Evolutionary conservation across 2,797 vertebrate species (phyloP).

Genomic region (Rhinophrynus dorsalis): DNA sequence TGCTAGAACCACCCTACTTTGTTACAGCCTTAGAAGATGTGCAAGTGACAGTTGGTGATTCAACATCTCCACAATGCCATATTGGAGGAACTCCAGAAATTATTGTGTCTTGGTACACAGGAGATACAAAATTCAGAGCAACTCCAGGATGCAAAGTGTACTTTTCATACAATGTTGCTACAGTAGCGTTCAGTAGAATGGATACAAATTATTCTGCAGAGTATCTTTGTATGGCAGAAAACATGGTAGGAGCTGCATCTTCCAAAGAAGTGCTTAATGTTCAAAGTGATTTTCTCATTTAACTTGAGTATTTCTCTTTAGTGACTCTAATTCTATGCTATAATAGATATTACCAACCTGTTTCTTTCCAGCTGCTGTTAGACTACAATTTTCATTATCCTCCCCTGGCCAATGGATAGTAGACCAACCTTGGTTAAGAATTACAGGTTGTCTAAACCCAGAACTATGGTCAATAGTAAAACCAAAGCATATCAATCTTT

Average conservation of each 20-base stretch:
- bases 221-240: constrained; percentile 92
- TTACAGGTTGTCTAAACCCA: constrained; percentile 3
- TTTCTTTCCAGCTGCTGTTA: too few relatives aligned
- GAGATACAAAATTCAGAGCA: constrained; percentile 91
- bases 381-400: too few relatives aligned
- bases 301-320: constrained; percentile 35
- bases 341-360: too few relatives aligned
- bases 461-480: too few relatives aligned
- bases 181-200: constrained; percentile 88
- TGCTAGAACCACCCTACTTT: constrained; percentile 91
- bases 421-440: too few relatives aligned
- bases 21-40: constrained; percentile 83
- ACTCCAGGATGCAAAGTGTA: constrained; percentile 88
- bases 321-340: too few relatives aligned
- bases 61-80: constrained; percentile 87
- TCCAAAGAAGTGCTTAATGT: constrained; percentile 85
- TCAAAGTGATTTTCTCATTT: constrained; percentile 77
- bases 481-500: too few relatives aligned
- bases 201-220: constrained; percentile 83
- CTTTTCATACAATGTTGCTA: constrained; percentile 85
- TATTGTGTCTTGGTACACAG: constrained; percentile 96
- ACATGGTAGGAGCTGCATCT: constrained; percentile 83
- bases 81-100: constrained; percentile 95
- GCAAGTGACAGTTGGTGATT: constrained; percentile 89
- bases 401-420: too few relatives aligned